phyloP scores from a whole-genome alignment of 1,140 invertebrate genomes.

The Rhopalosiphum padi region DNA sequence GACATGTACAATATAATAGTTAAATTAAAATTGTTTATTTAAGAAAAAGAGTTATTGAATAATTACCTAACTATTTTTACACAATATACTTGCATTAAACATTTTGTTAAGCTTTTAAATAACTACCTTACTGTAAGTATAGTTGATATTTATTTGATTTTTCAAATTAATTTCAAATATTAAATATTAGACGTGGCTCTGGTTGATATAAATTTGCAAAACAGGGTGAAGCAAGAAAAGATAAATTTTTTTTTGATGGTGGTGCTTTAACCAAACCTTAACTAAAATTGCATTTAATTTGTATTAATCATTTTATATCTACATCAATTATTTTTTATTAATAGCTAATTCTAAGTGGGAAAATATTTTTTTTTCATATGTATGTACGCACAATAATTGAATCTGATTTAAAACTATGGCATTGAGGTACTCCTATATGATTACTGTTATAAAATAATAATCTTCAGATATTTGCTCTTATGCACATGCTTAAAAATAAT shows the following conservation, averaged over 20 bases:
- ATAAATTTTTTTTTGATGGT: not conserved
- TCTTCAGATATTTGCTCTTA: not conserved
- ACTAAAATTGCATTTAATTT: not conserved
- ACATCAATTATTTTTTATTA: slow-evolving; percentile 2
- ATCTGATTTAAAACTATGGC: slow-evolving; percentile 2
- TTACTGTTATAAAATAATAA: not conserved
- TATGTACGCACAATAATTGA: not conserved
- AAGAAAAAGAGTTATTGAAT: not conserved
- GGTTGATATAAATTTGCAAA: not conserved
- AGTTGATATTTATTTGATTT: not conserved
- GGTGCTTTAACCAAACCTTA: not conserved
- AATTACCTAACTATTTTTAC: not conserved
- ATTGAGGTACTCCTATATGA: not conserved
- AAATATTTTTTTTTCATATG: not conserved
- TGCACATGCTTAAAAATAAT: slow-evolving; percentile 27
- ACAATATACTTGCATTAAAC: not conserved
- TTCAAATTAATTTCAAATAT: not conserved
- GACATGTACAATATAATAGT: not conserved
- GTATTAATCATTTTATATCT: not conserved
- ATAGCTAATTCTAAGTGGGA: not conserved
- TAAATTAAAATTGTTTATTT: not conserved
- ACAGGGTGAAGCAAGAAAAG: slow-evolving; percentile 32
- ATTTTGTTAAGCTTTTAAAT: not conserved
- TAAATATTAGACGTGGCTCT: not conserved
- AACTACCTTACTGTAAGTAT: not conserved